These are phyloP conservation scores for Amniataba percoides DNA, from an alignment of 2,797 vertebrate species.

Conservation along the genomic window DNA sequence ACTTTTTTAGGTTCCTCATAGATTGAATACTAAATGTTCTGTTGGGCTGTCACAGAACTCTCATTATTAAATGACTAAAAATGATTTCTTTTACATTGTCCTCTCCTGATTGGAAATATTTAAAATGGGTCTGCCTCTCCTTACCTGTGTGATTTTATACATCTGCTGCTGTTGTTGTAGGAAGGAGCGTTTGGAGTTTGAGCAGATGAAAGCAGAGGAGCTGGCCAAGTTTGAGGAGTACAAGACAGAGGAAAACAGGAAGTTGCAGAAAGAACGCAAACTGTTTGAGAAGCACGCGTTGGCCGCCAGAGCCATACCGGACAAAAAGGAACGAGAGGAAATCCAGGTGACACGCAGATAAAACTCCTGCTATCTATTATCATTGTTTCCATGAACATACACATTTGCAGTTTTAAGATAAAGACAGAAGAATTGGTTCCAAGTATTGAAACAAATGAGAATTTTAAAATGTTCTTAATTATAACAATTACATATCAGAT, in stretches of 20 bases:
- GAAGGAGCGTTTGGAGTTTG: slow-evolving; percentile 90
- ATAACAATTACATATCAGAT: too few species aligned
- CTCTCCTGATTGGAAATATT: neutral
- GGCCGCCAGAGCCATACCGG: slow-evolving; percentile 91
- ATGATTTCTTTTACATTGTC: neutral
- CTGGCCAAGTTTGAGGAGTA: slow-evolving; percentile 90
- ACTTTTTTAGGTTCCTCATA: too few species aligned
- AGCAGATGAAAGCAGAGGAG: slow-evolving; percentile 88
- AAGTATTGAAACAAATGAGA: neutral
- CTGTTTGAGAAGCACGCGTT: slow-evolving; percentile 93
- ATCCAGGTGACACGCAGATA: slow-evolving; percentile 89
- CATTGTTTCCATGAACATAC: too few species aligned
- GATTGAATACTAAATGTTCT: too few species aligned
- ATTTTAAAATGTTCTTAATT: too few species aligned
- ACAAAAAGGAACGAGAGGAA: slow-evolving; percentile 96
- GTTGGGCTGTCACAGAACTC: neutral
- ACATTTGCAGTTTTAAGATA: too few species aligned
- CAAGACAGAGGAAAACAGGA: slow-evolving; percentile 91
- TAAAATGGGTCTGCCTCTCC: neutral
- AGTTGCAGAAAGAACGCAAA: slow-evolving; percentile 92
- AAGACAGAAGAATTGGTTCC: too few species aligned
- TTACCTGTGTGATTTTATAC: neutral
- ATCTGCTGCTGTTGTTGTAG: slow-evolving; percentile 70
- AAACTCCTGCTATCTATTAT: neutral
- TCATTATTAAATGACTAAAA: neutral